Evolutionary conservation across 2,113 vertebrate genomes (phyloP), one percentile per base, ranked within the genome.

Genomic region (Beaufortia kweichowensis): DNA sequence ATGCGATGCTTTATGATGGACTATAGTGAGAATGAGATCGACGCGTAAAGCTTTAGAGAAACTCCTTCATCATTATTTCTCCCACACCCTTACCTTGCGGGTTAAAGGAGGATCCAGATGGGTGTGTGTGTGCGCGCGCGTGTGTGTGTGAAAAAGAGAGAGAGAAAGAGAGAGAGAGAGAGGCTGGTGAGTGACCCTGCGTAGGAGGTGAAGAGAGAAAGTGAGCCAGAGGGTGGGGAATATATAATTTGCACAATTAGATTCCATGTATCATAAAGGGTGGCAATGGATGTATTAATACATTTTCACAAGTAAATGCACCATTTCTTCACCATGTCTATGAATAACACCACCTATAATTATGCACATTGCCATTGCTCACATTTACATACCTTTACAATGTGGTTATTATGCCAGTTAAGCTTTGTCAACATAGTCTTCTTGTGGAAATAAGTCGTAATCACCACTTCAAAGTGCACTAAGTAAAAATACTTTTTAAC

Each of bases 61-160:
- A 61, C 57, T 48, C 56, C 39, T n/a, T 73, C 43, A 46, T 61
- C 10, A n/a, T 43, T 10, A 7, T 33, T 31, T 48, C 71, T 12
- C 31, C 46, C 81, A 79, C 76, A 78, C 78, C 79, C 60, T 79
- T 12, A 75, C 75, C 61, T 61, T 19, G 33, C 14, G 57, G 60
- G 31, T 14, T 67, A 76, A 61, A 71, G 72, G 75, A 62, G 66
- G 59, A 55, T 11, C 65, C 33, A 35, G 73, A 26, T 53, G 56
- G 62, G 61, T 63, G 41, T 61, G 68, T 43, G 60, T 73, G 67
- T 43, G 10, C 15, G 61, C n/a, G 17, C 14, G 23, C 19, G 60
- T 29, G 56, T 31, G 43, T 15, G 35, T 14, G 56, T 11, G 62
- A 9, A 46, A 35, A 35, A 29, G 55, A n/a, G n/a, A 12, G 43